These are phyloP conservation scores for Lethrus apterus DNA, from an alignment of 1,140 invertebrate genomes.

Conservation along the genomic window DNA sequence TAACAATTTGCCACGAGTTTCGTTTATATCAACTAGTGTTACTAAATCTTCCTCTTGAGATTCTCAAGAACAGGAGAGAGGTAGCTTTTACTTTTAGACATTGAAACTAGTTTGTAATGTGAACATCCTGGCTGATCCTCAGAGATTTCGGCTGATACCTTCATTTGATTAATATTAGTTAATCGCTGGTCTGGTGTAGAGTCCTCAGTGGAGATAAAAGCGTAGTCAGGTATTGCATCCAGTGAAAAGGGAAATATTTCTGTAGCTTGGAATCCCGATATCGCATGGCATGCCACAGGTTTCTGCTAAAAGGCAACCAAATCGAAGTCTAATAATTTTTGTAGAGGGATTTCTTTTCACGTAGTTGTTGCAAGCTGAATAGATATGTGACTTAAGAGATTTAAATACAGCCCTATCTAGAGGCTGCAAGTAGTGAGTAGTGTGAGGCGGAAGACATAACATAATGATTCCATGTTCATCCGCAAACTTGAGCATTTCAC, in stretches of 20 bases:
- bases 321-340: conserved; percentile 17
- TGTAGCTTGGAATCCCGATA: conserved; percentile 19
- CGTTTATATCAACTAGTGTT: too few species aligned
- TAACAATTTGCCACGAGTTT: too few species aligned
- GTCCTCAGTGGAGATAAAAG: too few species aligned
- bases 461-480: conserved; percentile 4
- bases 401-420: conserved; percentile 16
- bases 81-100: too few species aligned
- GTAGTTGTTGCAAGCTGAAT: conserved; percentile 17
- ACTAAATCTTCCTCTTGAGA: too few species aligned
- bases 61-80: too few species aligned
- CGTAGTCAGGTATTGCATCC: conserved; percentile 19
- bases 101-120: too few species aligned
- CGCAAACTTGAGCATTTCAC: not conserved
- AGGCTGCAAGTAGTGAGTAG: conserved; percentile 10
- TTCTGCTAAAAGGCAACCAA: conserved; percentile 15
- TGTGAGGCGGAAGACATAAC: not conserved
- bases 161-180: too few species aligned
- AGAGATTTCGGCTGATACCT: too few species aligned
- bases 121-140: too few species aligned
- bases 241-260: conserved; percentile 18
- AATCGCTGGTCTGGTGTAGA: too few species aligned
- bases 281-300: conserved; percentile 15
- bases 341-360: conserved; percentile 16
- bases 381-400: conserved; percentile 18